Percentiles rank a stretch among this genome's conserved stretches.
Conservation (phyloP, 2,113 vertebrate species). For the Acrocephalus kingi region DNA sequence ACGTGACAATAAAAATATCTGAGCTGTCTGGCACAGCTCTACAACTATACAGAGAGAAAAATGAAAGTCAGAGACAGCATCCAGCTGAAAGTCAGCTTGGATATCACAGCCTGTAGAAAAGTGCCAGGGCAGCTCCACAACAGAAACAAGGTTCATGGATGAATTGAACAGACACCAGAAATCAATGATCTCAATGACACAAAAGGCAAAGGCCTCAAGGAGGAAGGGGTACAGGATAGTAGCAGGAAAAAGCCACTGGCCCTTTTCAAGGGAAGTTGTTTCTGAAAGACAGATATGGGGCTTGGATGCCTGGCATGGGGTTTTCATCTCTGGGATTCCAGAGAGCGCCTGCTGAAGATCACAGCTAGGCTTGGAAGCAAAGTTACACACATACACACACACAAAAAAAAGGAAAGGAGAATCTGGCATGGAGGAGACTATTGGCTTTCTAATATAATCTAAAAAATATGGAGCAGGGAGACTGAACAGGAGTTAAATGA, state of each 20-base stretch:
- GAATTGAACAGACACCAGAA: background rate
- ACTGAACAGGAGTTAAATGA: background rate
- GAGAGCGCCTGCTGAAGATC: background rate
- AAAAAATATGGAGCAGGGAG: background rate
- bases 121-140: background rate
- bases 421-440: background rate
- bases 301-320: background rate
- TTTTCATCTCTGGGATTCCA: conserved; percentile 38
- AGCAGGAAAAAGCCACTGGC: background rate
- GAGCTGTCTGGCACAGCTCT: background rate
- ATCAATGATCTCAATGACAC: background rate
- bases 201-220: background rate
- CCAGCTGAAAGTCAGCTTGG: background rate
- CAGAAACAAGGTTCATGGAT: background rate
- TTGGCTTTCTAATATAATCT: background rate
- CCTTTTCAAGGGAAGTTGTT: background rate
- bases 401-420: background rate
- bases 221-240: background rate
- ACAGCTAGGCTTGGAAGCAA: background rate
- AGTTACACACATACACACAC: background rate
- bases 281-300: background rate
- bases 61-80: background rate
- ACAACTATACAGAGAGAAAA: background rate
- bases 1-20: background rate
- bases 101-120: background rate